Evolutionary conservation across 2,113 vertebrate species (phyloP), one percentile per base, ranked within the genome.

Genomic region (Electrona antarctica): DNA sequence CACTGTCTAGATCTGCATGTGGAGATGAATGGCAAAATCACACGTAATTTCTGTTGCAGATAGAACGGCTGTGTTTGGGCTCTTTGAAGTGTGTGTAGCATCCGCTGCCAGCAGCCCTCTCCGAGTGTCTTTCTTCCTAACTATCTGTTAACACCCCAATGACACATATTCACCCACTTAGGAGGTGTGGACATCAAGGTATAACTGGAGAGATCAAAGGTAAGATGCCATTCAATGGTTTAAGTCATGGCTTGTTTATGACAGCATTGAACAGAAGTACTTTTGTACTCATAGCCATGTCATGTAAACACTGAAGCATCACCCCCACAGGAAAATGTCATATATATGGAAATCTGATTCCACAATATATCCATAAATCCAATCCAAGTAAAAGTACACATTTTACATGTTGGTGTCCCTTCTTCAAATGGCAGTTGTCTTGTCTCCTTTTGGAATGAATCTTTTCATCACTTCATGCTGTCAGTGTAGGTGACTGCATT

Each of bases 71-170:
- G 4, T 72, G 76, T 81, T 84, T 8, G 51, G 33, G 71, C 70
- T 68, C 78, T 88, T 83, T 83, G 83, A 90, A 85, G 80, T 29
- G 79, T 82, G 66, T 2, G 62, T 80, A 77, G 78, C 73, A 61
- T 68, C 63, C 2, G 61, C 55, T 56, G 78, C 85, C 85, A 6
- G 69, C 67, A 46, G 75, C 56, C 29, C 41, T 77, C 28, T 56
- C 12, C 13, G 49, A 52, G 46, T 14, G 45, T 60, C 52, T 60
- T 50, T 66, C 59, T 71, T 64, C 51, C 69, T 59, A 68, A 29
- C 58, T 3, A 69, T 89, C 90, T 89, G 83, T 90, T 84, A 88
- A 74, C 90, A 85, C 87, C 75, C 11, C 7, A 6, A 49, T 9
- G 7, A 77, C 0, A n/a, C 33, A 21, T 15, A 0, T 45, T 75